A percentile compares a stretch with the other conserved stretches of the same genome.
These are phyloP conservation scores for Zenarchopterus dispar DNA, from an alignment of 2,797 vertebrate genomes.

Conservation along the genomic window DNA sequence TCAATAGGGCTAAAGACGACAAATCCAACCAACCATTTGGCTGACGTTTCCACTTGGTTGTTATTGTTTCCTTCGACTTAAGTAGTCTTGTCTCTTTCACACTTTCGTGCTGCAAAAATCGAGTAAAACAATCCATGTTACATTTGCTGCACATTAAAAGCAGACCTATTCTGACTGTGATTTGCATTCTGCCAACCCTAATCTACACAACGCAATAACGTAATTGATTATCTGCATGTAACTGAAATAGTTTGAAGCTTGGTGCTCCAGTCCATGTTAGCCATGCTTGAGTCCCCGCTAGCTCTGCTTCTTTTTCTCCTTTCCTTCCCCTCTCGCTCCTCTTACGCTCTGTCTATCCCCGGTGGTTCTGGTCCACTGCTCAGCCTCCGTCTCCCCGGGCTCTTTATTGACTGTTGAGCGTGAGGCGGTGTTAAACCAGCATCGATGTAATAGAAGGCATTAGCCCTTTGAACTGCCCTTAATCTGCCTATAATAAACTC, in stretches of 20 bases:
- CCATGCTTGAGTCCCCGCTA: constrained; percentile 51
- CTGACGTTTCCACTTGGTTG: neutral
- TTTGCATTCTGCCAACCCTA: constrained; percentile 51
- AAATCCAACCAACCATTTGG: too few relatives aligned
- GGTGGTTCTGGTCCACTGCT: constrained; percentile 64
- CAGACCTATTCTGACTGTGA: constrained; percentile 31
- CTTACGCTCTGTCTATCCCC: constrained; percentile 34
- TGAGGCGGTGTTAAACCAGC: constrained; percentile 77
- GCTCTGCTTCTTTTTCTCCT: constrained; percentile 9
- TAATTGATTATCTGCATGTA: constrained; percentile 69
- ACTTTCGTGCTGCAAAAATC: neutral
- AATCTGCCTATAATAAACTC: constrained; percentile 79
- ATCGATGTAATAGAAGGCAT: constrained; percentile 77
- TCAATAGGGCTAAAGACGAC: too few relatives aligned
- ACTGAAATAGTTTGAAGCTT: constrained; percentile 65
- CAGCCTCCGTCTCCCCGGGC: constrained; percentile 66
- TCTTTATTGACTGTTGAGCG: constrained; percentile 79
- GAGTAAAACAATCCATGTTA: constrained; percentile 2
- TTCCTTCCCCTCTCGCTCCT: constrained; percentile 8
- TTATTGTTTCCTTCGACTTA: constrained; percentile 3
- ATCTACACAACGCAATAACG: constrained; percentile 58
- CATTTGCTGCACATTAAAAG: constrained; percentile 24
- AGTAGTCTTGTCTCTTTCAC: constrained; percentile 11
- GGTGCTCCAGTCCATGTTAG: constrained; percentile 62
- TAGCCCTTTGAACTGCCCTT: constrained; percentile 79